Conservation (phyloP, 2,797 vertebrate genomes). For the Margarornis squamiger region DNA sequence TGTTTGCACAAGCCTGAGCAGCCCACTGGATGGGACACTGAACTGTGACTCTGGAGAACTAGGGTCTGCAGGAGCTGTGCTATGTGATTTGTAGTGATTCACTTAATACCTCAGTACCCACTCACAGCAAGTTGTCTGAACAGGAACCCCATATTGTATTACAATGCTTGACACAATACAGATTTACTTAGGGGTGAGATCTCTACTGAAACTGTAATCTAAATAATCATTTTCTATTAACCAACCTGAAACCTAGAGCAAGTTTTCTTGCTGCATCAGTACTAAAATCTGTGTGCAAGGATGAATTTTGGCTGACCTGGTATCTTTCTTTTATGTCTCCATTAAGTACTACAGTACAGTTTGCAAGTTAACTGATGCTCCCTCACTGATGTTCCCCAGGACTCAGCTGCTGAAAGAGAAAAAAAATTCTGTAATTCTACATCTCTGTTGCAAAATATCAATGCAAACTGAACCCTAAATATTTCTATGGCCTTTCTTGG, state of each 20-base stretch:
- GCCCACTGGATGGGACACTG: background rate
- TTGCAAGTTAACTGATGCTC: background rate
- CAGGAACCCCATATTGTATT: background rate
- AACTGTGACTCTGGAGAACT: background rate
- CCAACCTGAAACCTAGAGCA: background rate
- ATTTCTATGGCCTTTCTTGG: background rate
- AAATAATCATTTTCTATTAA: background rate
- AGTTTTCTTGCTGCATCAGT: background rate
- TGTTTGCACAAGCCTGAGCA: background rate
- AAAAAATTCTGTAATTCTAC: background rate
- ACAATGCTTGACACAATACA: background rate
- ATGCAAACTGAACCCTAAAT: background rate
- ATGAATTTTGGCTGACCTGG: background rate
- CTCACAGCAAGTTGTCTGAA: background rate
- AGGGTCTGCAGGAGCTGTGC: background rate
- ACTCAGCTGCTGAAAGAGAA: background rate
- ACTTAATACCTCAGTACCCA: background rate
- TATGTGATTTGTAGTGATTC: background rate
- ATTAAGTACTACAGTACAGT: background rate
- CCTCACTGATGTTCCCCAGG: background rate
- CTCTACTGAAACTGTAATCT: background rate
- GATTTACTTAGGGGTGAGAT: background rate
- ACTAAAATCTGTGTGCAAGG: background rate
- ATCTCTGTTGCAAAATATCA: background rate
- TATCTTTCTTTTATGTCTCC: background rate